Percentiles rank a stretch among this genome's conserved stretches.
phyloP scores from a whole-genome alignment of 1,140 invertebrate species.

The Pomacea maculata region DNA sequence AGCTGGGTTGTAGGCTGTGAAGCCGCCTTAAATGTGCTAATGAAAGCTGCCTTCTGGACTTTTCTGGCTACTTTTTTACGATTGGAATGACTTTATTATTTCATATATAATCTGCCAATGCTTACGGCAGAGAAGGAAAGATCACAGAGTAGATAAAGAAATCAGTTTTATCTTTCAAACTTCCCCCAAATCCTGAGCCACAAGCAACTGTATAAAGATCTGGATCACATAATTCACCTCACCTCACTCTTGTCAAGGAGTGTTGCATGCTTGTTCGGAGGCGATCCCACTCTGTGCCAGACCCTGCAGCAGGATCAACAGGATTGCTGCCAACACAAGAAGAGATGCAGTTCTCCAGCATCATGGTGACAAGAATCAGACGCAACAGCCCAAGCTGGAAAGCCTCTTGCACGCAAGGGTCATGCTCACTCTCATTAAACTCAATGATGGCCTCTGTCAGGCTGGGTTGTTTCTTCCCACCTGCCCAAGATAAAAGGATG shows the following conservation, averaged over 20 bases:
- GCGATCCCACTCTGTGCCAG: conserved; percentile 33
- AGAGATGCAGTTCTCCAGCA: conserved; percentile 78
- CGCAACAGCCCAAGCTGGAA: conserved; percentile 82
- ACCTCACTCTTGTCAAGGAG: conserved; percentile 18
- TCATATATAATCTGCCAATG: too few species aligned
- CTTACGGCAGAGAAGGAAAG: not conserved
- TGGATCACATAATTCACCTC: not conserved
- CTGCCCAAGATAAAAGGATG: not conserved
- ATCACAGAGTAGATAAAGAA: not conserved
- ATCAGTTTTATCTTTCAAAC: too few species aligned
- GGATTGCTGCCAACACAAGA: conserved; percentile 25
- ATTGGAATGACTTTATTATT: not conserved
- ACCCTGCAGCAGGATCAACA: conserved; percentile 41
- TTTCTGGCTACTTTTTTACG: not conserved
- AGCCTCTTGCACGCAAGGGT: conserved; percentile 76
- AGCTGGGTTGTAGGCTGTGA: too few species aligned
- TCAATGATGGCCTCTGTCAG: conserved; percentile 85
- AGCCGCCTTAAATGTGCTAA: too few species aligned
- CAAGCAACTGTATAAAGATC: too few species aligned
- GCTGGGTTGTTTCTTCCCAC: conserved; percentile 63
- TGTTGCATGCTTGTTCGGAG: conserved; percentile 46
- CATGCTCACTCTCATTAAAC: conserved; percentile 77
- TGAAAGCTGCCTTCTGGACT: too few species aligned
- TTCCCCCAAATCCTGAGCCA: too few species aligned
- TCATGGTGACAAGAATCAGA: conserved; percentile 78